These are phyloP conservation scores for Brachirus orientalis DNA, from an alignment of 2,113 vertebrate genomes.

Conservation along the genomic window DNA sequence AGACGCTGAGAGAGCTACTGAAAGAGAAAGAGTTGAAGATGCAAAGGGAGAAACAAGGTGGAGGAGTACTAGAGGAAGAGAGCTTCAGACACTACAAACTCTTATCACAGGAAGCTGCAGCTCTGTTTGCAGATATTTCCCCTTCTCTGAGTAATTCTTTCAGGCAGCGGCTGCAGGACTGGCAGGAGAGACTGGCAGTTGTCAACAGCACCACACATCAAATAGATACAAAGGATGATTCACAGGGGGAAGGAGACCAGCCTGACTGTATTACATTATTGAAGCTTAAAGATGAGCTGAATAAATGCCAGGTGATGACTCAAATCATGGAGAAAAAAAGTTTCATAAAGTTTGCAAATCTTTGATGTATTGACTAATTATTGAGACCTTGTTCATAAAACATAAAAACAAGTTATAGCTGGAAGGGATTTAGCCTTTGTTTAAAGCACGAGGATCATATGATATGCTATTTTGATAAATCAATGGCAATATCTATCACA, in stretches of 20 bases:
- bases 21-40: constrained; percentile 86
- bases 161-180: constrained; percentile 80
- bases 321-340: not conserved
- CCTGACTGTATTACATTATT: constrained; percentile 75
- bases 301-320: constrained; percentile 87
- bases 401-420: too few species aligned
- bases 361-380: not conserved
- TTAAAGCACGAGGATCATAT: too few species aligned
- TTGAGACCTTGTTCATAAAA: not conserved
- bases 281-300: constrained; percentile 85
- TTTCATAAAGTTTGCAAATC: not conserved
- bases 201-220: constrained; percentile 68
- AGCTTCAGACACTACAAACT: constrained; percentile 68
- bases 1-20: constrained; percentile 85
- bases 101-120: constrained; percentile 84
- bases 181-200: constrained; percentile 81
- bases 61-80: not conserved
- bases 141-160: constrained; percentile 74
- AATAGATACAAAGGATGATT: constrained; percentile 12
- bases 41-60: constrained; percentile 73
- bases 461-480: too few species aligned
- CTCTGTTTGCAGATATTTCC: constrained; percentile 81
- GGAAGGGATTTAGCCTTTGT: too few species aligned
- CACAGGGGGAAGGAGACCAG: constrained; percentile 66
- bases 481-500: too few species aligned